Conservation (phyloP, 2,113 vertebrate genomes). For the Stegostoma tigrinum region DNA sequence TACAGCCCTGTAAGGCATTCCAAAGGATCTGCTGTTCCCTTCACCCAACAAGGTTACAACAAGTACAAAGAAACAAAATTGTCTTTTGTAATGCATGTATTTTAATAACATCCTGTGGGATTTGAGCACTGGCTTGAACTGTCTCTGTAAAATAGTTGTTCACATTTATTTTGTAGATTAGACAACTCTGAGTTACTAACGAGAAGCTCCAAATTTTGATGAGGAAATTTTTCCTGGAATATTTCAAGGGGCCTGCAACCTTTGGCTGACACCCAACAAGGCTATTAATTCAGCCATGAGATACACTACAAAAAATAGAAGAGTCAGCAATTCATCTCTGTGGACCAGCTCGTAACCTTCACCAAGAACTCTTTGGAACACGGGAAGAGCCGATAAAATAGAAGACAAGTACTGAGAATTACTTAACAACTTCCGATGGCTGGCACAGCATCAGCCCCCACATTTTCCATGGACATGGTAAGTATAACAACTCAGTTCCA, state of each 20-base stretch:
- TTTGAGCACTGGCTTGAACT: conserved; percentile 53
- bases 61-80: conserved; percentile 65
- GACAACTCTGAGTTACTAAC: conserved; percentile 77
- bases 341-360: conserved; percentile 56
- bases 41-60: conserved; percentile 53
- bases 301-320: conserved; percentile 62
- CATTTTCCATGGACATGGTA: conserved; percentile 52
- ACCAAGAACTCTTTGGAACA: conserved; percentile 51
- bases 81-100: conserved; percentile 58
- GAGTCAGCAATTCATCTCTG: conserved; percentile 66
- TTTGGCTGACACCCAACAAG: conserved; percentile 76
- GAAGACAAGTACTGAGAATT: conserved; percentile 46
- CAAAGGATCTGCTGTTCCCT: conserved; percentile 44
- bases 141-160: conserved; percentile 70
- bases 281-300: conserved; percentile 75
- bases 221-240: conserved; percentile 75
- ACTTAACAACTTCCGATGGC: conserved; percentile 59
- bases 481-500: conserved; percentile 61
- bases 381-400: conserved; percentile 45
- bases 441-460: conserved; percentile 58
- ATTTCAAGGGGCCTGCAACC: conserved; percentile 77
- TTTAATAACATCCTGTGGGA: conserved; percentile 83
- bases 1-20: neutral
- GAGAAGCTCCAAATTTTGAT: conserved; percentile 66
- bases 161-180: conserved; percentile 69